These are phyloP conservation scores for Mesocricetus auratus DNA, from an alignment of 2,113 vertebrate genomes.

Conservation along the genomic window DNA sequence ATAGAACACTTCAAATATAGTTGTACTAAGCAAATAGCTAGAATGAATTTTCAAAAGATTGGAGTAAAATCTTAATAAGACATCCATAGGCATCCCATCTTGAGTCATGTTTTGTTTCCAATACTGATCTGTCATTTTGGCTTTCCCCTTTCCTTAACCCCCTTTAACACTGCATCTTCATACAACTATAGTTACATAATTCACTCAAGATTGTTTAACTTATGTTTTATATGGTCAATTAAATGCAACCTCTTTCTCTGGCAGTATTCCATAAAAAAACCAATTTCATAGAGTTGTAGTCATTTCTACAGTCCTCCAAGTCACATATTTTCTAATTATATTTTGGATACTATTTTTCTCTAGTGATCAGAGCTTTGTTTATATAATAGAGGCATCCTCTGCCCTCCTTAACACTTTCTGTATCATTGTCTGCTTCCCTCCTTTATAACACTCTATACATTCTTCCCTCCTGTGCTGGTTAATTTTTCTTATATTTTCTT, in stretches of 20 bases:
- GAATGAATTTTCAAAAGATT: background rate
- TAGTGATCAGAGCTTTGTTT: background rate
- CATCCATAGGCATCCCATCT: background rate
- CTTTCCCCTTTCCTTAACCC: background rate
- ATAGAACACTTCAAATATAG: background rate
- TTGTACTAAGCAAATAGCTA: background rate
- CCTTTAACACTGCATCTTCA: background rate
- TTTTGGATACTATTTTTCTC: background rate
- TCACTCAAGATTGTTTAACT: background rate
- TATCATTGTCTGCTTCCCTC: background rate
- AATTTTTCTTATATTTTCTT: background rate
- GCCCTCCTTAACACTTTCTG: background rate
- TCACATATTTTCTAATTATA: background rate
- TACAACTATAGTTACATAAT: background rate
- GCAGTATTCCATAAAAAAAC: background rate
- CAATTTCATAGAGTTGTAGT: background rate
- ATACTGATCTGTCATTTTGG: background rate
- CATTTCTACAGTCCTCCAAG: background rate
- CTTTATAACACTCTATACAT: background rate
- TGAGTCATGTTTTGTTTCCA: background rate
- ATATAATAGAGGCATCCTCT: background rate
- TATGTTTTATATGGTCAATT: background rate
- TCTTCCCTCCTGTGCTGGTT: no score
- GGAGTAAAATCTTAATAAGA: background rate
- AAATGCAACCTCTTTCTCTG: background rate